Conservation (phyloP, 2,113 vertebrate genomes). For the Atrichornis clamosus region DNA sequence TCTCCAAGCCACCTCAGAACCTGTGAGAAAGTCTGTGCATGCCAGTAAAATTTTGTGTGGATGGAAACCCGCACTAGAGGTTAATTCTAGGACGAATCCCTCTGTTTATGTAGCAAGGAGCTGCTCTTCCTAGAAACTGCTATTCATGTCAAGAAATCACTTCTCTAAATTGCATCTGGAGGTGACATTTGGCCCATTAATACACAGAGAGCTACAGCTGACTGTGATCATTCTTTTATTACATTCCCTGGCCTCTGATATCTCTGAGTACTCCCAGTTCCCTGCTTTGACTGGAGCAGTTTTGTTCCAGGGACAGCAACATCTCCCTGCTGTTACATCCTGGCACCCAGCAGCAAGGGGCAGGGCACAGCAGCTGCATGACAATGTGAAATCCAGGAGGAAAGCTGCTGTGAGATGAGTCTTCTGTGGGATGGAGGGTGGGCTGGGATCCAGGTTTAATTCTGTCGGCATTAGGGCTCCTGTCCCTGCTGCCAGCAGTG, state of each 20-base stretch:
- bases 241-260: not conserved
- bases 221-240: conserved; percentile 6
- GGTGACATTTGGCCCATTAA: conserved; percentile 9
- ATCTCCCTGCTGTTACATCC: not conserved
- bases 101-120: not conserved
- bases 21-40: not conserved
- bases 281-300: not conserved
- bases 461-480: not conserved
- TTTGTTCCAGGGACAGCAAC: not conserved
- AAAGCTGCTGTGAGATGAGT: not conserved
- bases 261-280: not conserved
- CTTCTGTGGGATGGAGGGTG: not conserved
- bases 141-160: not conserved
- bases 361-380: conserved; percentile 3
- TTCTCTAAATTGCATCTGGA: not conserved
- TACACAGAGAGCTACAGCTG: not conserved
- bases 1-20: not conserved
- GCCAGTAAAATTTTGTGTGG: not conserved
- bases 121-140: not conserved
- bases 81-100: not conserved
- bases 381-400: not conserved
- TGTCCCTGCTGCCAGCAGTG: not conserved
- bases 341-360: not conserved
- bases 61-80: not conserved
- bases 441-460: conserved; percentile 6